These are phyloP conservation scores for Atethmia centrago DNA, from an alignment of 2,888 invertebrate species.

Conservation along the genomic window DNA sequence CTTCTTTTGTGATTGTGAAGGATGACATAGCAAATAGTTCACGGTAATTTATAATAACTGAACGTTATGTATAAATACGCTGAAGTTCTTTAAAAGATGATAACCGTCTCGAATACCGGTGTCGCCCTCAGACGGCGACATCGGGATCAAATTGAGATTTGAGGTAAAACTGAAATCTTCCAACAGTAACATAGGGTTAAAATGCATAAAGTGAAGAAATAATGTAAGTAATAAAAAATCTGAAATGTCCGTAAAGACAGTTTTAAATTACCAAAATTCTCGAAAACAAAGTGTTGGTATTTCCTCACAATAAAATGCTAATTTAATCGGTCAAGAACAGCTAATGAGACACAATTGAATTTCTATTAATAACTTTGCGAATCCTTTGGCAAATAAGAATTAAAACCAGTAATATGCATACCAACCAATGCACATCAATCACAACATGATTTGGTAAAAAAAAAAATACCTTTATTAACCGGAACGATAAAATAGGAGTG, in stretches of 20 bases:
- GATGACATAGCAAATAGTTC: background rate
- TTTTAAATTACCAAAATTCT: background rate
- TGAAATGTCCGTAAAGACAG: background rate
- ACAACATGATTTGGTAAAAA: background rate
- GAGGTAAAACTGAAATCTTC: constrained; percentile 14
- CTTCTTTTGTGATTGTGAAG: background rate
- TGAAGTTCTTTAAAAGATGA: background rate
- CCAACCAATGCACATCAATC: background rate
- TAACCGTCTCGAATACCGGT: too few species aligned
- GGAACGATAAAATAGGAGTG: background rate
- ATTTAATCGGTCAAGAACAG: too few species aligned
- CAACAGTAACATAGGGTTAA: background rate
- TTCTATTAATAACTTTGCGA: too few species aligned
- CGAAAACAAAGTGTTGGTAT: background rate
- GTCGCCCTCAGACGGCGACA: too few species aligned
- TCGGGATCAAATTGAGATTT: background rate
- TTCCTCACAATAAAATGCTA: background rate
- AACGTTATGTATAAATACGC: background rate
- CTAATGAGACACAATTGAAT: too few species aligned
- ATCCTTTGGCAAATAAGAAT: background rate
- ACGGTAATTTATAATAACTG: background rate
- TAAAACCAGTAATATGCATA: background rate
- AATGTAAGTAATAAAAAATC: constrained; percentile 2
- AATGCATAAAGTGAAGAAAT: background rate
- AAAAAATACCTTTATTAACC: background rate